A percentile compares a stretch with the other conserved stretches of the same genome.
phyloP scores from a whole-genome alignment of 2,888 invertebrate genomes.

The Drosophila percnosoma region DNA sequence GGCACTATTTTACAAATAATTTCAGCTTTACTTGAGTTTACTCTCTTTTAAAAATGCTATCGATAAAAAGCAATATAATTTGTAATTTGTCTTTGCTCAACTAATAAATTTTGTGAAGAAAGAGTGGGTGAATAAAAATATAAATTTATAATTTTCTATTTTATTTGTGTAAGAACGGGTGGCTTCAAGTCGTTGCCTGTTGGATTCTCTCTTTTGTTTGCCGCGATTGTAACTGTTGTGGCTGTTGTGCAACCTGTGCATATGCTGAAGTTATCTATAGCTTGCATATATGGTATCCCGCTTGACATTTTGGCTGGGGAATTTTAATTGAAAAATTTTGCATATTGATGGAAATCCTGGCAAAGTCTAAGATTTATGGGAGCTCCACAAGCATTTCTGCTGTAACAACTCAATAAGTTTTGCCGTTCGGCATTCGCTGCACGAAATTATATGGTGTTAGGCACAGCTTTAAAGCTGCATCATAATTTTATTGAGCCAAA shows the following conservation, averaged over 20 bases:
- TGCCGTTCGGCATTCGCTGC: conserved; percentile 32
- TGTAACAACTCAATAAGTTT: conserved; percentile 55
- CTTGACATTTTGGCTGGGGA: conserved; percentile 67
- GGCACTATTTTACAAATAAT: not conserved
- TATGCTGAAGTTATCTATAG: conserved; percentile 71
- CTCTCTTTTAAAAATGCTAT: not conserved
- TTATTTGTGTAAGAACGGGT: conserved; percentile 1
- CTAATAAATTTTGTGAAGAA: not conserved
- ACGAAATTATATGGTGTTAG: conserved; percentile 72
- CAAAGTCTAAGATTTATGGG: conserved; percentile 62
- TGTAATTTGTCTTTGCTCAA: not conserved
- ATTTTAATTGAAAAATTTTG: conserved; percentile 85
- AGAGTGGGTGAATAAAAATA: not conserved
- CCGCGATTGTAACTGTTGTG: conserved; percentile 9
- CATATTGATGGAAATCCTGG: conserved; percentile 84
- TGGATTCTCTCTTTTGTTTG: not conserved
- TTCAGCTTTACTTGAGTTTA: not conserved
- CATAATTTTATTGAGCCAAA: conserved; percentile 82
- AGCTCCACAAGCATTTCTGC: conserved; percentile 27
- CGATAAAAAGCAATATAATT: not conserved
- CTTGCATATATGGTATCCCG: conserved; percentile 56
- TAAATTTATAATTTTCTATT: not conserved
- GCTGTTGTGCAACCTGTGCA: conserved; percentile 60
- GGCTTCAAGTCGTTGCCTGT: conserved; percentile 9
- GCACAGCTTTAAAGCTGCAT: conserved; percentile 55